phyloP scores from a whole-genome alignment of 2,113 vertebrate species.

The Coryphaenoides rupestris region DNA sequence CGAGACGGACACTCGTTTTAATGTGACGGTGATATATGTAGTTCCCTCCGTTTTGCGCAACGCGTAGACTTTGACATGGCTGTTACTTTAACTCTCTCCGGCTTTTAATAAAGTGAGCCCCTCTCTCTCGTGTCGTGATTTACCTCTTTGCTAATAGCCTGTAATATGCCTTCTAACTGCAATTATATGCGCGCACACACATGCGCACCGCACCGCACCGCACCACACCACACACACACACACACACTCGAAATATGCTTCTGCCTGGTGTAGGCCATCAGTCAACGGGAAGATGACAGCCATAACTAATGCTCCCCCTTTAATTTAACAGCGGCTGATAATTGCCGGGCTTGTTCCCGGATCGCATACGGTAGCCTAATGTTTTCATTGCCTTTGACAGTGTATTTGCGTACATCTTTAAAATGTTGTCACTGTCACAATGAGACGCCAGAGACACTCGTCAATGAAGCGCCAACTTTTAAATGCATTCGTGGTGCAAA shows the following conservation, averaged over 20 bases:
- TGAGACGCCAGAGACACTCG: conserved; percentile 20
- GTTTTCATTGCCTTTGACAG: conserved; percentile 20
- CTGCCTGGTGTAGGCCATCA: conserved; percentile 44
- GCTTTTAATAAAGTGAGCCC: conserved; percentile 29
- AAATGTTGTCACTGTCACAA: conserved; percentile 15
- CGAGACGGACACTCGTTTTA: conserved; percentile 26
- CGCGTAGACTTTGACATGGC: conserved; percentile 19
- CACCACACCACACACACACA: too few relatives aligned
- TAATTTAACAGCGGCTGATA: conserved; percentile 52
- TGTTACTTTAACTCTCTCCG: conserved; percentile 24
- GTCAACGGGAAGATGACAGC: conserved; percentile 54
- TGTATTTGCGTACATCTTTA: conserved; percentile 12
- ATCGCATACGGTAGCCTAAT: conserved; percentile 15
- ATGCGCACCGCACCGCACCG: too few relatives aligned
- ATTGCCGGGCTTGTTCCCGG: conserved; percentile 29
- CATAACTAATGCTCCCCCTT: conserved; percentile 55
- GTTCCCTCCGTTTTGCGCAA: background rate
- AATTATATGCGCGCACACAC: conserved; percentile 12
- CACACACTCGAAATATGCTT: conserved; percentile 34
- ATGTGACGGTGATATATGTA: conserved; percentile 31
- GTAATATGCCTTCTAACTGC: conserved; percentile 29
- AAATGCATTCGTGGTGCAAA: too few relatives aligned
- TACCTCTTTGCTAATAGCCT: conserved; percentile 45
- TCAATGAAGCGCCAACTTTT: background rate
- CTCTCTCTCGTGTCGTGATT: conserved; percentile 45